Percentiles rank a stretch among this genome's conserved stretches.
Conservation (phyloP, 64 coral and sea anemone species). For the Montipora cactus region DNA sequence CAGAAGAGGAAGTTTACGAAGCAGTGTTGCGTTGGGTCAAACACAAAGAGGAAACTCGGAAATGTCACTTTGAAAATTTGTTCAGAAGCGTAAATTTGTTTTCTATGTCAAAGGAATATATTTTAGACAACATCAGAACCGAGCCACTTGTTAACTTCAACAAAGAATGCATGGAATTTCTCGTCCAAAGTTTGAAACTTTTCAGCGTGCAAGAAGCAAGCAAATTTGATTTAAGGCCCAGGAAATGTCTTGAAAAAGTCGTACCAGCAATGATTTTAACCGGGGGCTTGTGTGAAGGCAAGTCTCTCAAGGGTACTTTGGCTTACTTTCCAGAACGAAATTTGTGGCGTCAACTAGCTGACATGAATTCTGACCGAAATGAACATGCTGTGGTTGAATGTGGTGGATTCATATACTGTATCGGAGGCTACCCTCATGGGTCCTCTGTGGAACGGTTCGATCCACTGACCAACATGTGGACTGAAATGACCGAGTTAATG, state of each 20-base stretch:
- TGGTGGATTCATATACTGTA: conserved; percentile 18
- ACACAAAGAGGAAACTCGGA: background rate
- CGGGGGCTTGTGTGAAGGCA: conserved; percentile 36
- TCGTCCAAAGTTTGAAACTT: conserved; percentile 1
- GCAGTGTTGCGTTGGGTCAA: conserved; percentile 43
- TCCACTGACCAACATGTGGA: conserved; percentile 40
- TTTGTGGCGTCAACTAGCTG: background rate
- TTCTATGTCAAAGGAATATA: conserved; percentile 58
- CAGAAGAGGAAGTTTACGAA: conserved; percentile 48
- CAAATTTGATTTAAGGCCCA: conserved; percentile 23
- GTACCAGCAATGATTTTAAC: conserved; percentile 9
- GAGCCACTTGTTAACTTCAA: conserved; percentile 41
- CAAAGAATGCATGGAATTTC: conserved; percentile 2
- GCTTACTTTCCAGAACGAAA: background rate
- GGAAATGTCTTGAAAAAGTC: conserved; percentile 37
- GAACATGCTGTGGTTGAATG: conserved; percentile 47
- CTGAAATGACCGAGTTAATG: conserved; percentile 14
- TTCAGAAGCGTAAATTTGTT: conserved; percentile 31
- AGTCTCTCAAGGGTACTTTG: background rate
- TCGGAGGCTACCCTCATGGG: conserved; percentile 8
- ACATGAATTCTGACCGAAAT: background rate
- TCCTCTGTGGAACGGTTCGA: conserved; percentile 44
- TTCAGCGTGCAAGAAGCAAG: background rate
- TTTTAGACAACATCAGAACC: background rate
- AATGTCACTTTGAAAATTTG: conserved; percentile 10